phyloP scores from a whole-genome alignment of 2,797 vertebrate species.

The Cottoperca gobio region DNA sequence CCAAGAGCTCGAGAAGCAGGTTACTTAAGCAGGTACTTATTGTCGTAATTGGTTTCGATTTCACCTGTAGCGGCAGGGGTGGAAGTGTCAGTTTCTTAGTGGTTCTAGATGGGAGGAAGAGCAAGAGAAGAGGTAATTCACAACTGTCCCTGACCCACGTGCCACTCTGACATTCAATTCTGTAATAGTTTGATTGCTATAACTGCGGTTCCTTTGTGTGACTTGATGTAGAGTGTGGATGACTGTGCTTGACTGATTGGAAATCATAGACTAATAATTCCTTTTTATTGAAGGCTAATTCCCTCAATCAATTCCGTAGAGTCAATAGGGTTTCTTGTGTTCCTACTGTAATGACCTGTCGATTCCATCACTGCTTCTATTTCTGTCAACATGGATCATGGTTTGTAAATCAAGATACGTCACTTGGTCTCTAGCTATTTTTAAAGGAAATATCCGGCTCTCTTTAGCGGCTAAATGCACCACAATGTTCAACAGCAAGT shows the following conservation, averaged over 20 bases:
- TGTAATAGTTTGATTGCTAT: neutral
- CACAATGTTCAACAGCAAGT: too few species aligned
- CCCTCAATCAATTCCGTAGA: slow-evolving; percentile 18
- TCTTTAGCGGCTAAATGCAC: too few species aligned
- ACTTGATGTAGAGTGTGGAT: neutral
- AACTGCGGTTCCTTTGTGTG: neutral
- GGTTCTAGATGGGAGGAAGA: slow-evolving; percentile 28
- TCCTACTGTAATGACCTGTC: slow-evolving; percentile 8
- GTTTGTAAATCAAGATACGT: neutral
- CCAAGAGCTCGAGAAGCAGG: slow-evolving; percentile 49
- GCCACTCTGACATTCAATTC: neutral
- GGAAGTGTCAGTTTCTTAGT: slow-evolving; percentile 37
- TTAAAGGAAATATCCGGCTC: too few species aligned
- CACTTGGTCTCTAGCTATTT: too few species aligned
- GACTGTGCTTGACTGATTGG: neutral
- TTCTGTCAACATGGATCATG: neutral
- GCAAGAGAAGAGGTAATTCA: slow-evolving; percentile 24
- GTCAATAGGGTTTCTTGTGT: slow-evolving; percentile 22
- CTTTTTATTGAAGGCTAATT: slow-evolving; percentile 39
- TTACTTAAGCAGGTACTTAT: slow-evolving; percentile 76
- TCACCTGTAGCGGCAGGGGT: slow-evolving; percentile 51
- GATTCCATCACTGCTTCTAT: slow-evolving; percentile 29
- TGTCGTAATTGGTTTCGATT: slow-evolving; percentile 76
- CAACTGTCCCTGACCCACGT: slow-evolving; percentile 1
- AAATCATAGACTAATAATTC: slow-evolving; percentile 24